Conservation (phyloP, 2,113 vertebrate species). For the Salvator merianae region DNA sequence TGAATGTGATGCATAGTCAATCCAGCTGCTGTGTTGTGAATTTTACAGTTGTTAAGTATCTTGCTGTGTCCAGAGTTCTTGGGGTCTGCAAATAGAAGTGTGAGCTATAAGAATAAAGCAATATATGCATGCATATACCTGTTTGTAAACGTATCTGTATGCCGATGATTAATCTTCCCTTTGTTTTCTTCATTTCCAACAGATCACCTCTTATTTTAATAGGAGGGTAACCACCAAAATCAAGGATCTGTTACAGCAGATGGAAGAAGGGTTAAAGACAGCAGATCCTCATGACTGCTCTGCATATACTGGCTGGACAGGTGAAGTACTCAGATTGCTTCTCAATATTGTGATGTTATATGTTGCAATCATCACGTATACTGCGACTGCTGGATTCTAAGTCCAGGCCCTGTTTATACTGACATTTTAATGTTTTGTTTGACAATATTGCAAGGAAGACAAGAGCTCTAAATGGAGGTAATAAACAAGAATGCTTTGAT, state of each 20-base stretch:
- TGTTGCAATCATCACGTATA: not conserved
- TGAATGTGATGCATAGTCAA: too few relatives aligned
- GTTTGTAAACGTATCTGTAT: too few relatives aligned
- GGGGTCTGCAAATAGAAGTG: too few relatives aligned
- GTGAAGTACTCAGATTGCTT: constrained; percentile 65
- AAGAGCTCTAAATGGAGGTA: not conserved
- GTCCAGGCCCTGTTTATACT: not conserved
- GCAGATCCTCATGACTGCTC: constrained; percentile 96
- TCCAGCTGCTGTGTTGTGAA: too few relatives aligned
- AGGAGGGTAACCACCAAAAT: constrained; percentile 91
- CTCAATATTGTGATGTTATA: not conserved
- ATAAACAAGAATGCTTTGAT: not conserved
- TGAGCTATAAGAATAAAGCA: too few relatives aligned
- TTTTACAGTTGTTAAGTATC: too few relatives aligned
- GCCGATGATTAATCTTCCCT: too few relatives aligned
- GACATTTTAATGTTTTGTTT: not conserved
- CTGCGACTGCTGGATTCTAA: not conserved
- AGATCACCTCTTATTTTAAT: constrained; percentile 83
- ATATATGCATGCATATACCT: too few relatives aligned
- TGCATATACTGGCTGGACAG: constrained; percentile 95
- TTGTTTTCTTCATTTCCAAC: not conserved
- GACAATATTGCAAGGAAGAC: not conserved
- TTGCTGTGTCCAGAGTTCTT: too few relatives aligned
- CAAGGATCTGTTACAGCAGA: constrained; percentile 92
- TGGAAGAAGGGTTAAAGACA: constrained; percentile 96